phyloP scores from a whole-genome alignment of 2,888 invertebrate genomes.

The Philereme vetulata region DNA sequence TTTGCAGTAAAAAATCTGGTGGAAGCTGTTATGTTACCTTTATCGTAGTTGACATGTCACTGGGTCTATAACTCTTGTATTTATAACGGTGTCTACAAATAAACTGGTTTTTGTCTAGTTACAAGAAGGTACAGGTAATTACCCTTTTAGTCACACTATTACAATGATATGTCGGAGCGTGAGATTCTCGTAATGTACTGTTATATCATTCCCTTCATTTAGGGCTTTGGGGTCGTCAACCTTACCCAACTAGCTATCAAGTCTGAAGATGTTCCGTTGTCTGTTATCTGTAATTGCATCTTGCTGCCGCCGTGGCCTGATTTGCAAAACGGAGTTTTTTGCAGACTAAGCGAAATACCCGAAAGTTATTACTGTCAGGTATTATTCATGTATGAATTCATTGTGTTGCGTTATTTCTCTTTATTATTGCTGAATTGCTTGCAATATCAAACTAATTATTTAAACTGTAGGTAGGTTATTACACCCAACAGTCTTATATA shows the following conservation, averaged over 20 bases:
- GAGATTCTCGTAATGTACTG: constrained; percentile 30
- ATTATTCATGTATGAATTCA: too few relatives aligned
- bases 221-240: constrained; percentile 32
- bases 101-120: constrained; percentile 14
- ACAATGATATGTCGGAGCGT: constrained; percentile 37
- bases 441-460: too few relatives aligned
- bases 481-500: too few relatives aligned
- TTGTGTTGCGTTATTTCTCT: too few relatives aligned
- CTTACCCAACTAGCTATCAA: constrained; percentile 7
- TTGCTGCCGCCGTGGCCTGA: constrained; percentile 1
- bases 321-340: constrained; percentile 3
- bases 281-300: constrained; percentile 11
- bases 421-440: too few relatives aligned
- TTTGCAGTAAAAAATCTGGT: too few relatives aligned
- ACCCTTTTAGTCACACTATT: constrained; percentile 33
- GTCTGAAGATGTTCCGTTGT: constrained; percentile 4
- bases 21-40: too few relatives aligned
- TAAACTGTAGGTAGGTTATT: too few relatives aligned
- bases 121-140: constrained; percentile 17
- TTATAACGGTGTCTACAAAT: constrained; percentile 3
- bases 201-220: constrained; percentile 33
- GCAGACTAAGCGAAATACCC: neutral
- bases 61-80: neutral
- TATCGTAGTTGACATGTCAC: too few relatives aligned
- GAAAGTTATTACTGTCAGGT: too few relatives aligned